phyloP scores from a whole-genome alignment of 2,797 vertebrate species.

The Loris lydekkerianus region DNA sequence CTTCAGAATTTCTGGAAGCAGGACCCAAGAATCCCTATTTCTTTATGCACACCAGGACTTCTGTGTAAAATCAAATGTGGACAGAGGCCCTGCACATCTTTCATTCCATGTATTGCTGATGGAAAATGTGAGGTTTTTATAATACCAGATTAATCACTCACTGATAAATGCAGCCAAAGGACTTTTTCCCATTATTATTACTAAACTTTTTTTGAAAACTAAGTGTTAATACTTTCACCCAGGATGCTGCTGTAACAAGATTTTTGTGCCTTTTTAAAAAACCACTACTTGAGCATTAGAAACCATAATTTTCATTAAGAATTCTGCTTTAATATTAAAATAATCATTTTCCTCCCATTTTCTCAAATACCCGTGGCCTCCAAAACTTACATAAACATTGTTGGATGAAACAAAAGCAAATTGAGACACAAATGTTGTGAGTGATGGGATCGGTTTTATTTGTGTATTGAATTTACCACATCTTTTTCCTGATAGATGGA shows the following conservation, averaged over 20 bases:
- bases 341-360: neutral
- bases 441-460: neutral
- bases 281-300: constrained; percentile 4
- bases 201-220: neutral
- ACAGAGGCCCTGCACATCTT: constrained; percentile 1
- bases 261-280: neutral
- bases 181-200: constrained; percentile 28
- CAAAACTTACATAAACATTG: constrained; percentile 3
- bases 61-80: neutral
- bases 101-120: constrained; percentile 16
- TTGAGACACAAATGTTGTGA: constrained; percentile 40
- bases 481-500: neutral
- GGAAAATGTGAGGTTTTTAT: constrained; percentile 49
- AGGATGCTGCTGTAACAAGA: neutral
- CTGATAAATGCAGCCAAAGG: neutral
- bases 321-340: constrained; percentile 49
- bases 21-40: neutral
- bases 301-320: constrained; percentile 20
- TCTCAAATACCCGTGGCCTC: neutral
- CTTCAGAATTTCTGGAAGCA: neutral
- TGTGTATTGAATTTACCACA: neutral
- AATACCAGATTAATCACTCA: constrained; percentile 36
- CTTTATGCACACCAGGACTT: neutral
- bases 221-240: constrained; percentile 4
- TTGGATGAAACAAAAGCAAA: constrained; percentile 40